Base-by-base conservation (phyloP, 2,797 vertebrate genomes). In the Catharus ustulatus region DNA sequence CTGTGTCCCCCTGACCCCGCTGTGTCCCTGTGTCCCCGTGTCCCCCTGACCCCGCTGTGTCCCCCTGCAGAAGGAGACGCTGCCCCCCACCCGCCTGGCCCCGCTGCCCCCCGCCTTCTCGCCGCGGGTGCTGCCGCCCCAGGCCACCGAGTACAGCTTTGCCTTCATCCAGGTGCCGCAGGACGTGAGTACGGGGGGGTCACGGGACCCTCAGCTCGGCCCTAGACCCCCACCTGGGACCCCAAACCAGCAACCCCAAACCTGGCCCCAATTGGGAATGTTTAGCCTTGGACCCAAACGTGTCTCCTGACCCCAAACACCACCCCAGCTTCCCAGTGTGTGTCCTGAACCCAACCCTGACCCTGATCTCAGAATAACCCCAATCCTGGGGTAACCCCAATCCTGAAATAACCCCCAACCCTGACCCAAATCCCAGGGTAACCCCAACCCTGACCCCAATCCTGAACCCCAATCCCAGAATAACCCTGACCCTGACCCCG, bases 101-200 rank as follows among this genome's bases (percentile, higher is more conserved):
- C 67, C 97, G 22, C 98, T 99, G 13, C 99, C 99, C 3, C 98
- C 98, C 3, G 98, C 99, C 92, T 99, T 99, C 98, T 98, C 98
- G 94, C 98, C 97, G 40, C 98, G 98, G 13, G 97, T 97, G 62
- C 98, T 99, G 87, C 98, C 99, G 7, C 98, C 98, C 26, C 99
- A 99, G 96, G 99, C 99, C 97, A 99, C 98, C 1, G 99, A 99
- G 97, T 99, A 99, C 72, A 83, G 97, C 89, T 99, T 99, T 11
- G 99, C 99, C 97, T 99, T 98, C 98, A 99, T 99, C 97, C 99
- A 98, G 97, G 98, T 99, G 97, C 99, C 99, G 24, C 98, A 99
- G 90, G 99, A 99, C 26, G 99, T 99, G 97, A 99, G 99, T 99
- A 61, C 22, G 36, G 55, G 73, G 21, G 27, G 10, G 11, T 21